Percentiles rank a stretch among this genome's conserved stretches.
phyloP scores from a whole-genome alignment of 2,797 vertebrate genomes.

The Spea hammondii region DNA sequence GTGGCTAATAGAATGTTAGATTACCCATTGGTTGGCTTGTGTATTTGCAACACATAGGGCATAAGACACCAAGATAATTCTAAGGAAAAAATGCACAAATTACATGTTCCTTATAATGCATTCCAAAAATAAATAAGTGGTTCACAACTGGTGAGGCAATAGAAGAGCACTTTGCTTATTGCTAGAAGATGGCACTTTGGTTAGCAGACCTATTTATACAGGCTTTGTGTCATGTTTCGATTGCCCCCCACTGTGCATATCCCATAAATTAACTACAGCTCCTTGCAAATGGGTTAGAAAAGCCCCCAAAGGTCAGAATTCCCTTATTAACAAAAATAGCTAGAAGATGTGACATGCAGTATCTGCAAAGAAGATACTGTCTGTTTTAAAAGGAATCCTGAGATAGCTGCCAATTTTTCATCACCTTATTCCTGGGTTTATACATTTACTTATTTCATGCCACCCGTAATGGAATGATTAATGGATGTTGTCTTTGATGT shows the following conservation, averaged over 20 bases:
- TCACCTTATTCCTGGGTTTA: background rate
- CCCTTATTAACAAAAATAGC: constrained; percentile 30
- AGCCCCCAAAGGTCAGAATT: constrained; percentile 39
- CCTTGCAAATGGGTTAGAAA: constrained; percentile 39
- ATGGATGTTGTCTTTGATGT: constrained; percentile 43
- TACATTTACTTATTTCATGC: constrained; percentile 12
- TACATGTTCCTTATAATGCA: background rate
- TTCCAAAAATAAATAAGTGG: constrained; percentile 17
- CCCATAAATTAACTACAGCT: constrained; percentile 47
- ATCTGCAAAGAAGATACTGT: constrained; percentile 8
- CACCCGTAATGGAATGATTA: constrained; percentile 34
- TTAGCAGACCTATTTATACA: constrained; percentile 21
- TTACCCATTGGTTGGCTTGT: too few species aligned
- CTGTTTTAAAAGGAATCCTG: constrained; percentile 23
- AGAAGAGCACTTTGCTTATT: too few species aligned
- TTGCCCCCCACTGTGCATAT: constrained; percentile 39
- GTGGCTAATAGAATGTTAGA: too few species aligned
- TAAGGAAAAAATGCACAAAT: too few species aligned
- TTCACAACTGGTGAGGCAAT: too few species aligned
- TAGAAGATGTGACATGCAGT: constrained; percentile 40
- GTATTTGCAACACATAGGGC: too few species aligned
- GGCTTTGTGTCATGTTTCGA: constrained; percentile 38
- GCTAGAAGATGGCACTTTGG: constrained; percentile 20
- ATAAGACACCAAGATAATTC: too few species aligned
- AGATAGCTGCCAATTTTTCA: constrained; percentile 27